Evolutionary conservation across 2,113 vertebrate genomes (phyloP).

Genomic region (Enhydra lutris): DNA sequence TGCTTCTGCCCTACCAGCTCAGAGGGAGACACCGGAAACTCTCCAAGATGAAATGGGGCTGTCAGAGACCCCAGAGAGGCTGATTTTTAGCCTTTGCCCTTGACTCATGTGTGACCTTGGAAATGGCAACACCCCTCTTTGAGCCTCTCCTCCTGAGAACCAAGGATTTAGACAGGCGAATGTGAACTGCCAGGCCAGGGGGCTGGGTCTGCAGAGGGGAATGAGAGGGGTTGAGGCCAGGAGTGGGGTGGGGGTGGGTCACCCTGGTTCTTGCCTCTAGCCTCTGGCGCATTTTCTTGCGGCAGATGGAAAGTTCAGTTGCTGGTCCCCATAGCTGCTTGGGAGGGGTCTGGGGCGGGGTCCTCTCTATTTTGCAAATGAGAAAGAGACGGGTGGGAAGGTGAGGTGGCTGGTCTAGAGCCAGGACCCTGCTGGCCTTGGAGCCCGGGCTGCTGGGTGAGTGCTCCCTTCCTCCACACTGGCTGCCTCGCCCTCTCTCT

Average conservation of each 20-base stretch:
- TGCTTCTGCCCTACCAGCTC: neutral
- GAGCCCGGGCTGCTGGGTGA: neutral
- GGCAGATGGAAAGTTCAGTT: neutral
- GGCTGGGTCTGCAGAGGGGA: neutral
- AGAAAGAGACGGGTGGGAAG: neutral
- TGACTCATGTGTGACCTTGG: conserved; percentile 44
- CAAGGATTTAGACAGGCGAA: neutral
- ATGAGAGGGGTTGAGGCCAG: neutral
- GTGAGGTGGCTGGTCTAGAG: neutral
- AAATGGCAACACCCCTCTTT: neutral
- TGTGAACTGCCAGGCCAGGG: neutral
- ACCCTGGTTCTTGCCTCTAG: neutral
- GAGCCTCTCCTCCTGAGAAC: neutral
- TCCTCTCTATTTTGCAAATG: neutral
- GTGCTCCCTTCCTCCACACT: neutral
- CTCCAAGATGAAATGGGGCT: neutral
- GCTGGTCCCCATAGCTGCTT: neutral
- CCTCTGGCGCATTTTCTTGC: neutral
- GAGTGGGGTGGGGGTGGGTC: neutral
- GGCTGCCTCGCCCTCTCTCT: neutral
- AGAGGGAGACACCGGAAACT: neutral
- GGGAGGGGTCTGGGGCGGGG: neutral
- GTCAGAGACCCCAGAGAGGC: neutral
- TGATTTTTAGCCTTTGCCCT: conserved; percentile 4
- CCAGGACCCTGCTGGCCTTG: neutral